These are phyloP conservation scores for Alces alces DNA, from an alignment of 2,113 vertebrate species.

Conservation along the genomic window DNA sequence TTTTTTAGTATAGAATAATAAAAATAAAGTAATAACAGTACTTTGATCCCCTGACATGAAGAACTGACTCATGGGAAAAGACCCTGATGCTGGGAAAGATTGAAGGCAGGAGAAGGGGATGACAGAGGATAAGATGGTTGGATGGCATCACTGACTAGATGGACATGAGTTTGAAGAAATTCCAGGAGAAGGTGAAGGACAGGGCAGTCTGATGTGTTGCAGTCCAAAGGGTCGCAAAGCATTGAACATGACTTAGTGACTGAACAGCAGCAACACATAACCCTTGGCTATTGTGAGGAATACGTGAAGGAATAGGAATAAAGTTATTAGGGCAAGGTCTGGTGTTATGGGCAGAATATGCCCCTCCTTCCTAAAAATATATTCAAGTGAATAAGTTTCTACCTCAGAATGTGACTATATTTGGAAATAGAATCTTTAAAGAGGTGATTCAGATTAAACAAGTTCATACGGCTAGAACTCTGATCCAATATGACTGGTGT, in stretches of 20 bases:
- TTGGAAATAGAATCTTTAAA: neutral
- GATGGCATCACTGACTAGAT: neutral
- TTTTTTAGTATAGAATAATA: neutral
- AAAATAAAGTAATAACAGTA: neutral
- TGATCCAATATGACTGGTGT: neutral
- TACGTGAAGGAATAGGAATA: neutral
- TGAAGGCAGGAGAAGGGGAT: neutral
- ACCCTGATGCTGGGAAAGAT: neutral
- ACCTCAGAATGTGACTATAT: neutral
- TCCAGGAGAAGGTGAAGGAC: neutral
- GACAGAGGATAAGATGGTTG: neutral
- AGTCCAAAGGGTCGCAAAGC: neutral
- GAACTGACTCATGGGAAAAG: neutral
- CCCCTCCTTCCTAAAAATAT: no score
- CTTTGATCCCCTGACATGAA: neutral
- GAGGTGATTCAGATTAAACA: neutral
- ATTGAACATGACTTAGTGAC: neutral
- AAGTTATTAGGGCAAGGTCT: neutral
- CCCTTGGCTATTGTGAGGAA: neutral
- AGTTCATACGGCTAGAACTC: no score
- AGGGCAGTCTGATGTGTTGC: neutral
- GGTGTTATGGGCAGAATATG: neutral
- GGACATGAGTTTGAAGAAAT: neutral
- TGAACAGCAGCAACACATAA: neutral
- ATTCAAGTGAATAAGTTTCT: neutral